These are phyloP conservation scores for Tenthredo distinguenda DNA, from an alignment of 2,888 invertebrate species.

Conservation along the genomic window DNA sequence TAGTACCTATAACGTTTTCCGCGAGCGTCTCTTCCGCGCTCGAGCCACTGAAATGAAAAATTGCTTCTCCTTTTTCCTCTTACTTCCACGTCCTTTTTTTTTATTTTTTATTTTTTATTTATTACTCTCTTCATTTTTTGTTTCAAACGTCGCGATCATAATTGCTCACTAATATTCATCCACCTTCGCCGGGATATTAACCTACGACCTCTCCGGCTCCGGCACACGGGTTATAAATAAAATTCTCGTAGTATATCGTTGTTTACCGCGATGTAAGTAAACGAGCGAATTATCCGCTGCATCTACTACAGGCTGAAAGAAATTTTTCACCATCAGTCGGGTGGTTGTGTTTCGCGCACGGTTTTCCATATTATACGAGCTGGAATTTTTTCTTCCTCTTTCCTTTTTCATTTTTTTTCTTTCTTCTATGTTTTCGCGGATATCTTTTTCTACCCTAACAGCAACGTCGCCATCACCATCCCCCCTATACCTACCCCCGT, in stretches of 20 bases:
- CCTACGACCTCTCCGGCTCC: not conserved
- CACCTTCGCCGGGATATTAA: not conserved
- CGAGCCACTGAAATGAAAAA: constrained; percentile 32
- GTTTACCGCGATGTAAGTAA: constrained; percentile 15
- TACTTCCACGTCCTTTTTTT: not conserved
- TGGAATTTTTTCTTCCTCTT: not conserved
- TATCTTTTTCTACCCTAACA: constrained; percentile 21
- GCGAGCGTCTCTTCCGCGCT: not conserved
- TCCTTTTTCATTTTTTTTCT: constrained; percentile 9
- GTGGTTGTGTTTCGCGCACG: too few species aligned
- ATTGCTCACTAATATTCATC: constrained; percentile 16
- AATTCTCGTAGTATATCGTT: not conserved
- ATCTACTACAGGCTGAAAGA: too few species aligned
- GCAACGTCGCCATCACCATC: not conserved
- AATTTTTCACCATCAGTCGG: constrained; percentile 6
- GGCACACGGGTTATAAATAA: not conserved
- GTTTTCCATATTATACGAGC: not conserved
- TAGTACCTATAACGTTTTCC: not conserved
- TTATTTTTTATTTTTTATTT: not conserved
- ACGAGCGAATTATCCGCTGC: not conserved
- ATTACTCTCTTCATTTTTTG: not conserved
- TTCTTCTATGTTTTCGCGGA: constrained; percentile 36
- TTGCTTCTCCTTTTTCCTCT: not conserved
- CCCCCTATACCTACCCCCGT: not conserved
- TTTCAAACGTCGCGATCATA: not conserved